Conservation (phyloP, 2,797 vertebrate species). For the Tokudaia tokunoshimensis region DNA sequence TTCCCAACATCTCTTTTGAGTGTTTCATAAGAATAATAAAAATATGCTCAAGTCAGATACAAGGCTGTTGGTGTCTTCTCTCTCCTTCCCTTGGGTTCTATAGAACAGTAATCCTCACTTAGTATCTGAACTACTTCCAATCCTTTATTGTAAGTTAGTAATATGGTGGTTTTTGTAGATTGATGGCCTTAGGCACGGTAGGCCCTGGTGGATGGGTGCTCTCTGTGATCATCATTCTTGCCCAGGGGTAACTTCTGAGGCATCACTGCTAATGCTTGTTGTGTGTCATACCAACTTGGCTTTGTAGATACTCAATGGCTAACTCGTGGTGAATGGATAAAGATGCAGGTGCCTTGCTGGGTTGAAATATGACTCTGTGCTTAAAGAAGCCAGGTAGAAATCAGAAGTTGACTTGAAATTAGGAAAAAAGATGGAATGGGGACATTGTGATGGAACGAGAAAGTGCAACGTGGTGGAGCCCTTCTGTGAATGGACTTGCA, state of each 20-base stretch:
- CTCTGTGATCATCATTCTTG: not conserved
- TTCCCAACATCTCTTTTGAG: not conserved
- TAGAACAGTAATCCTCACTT: not conserved
- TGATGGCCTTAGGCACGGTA: not conserved
- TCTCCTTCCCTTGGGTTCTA: not conserved
- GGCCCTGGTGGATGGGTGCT: not conserved
- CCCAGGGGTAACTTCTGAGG: not conserved
- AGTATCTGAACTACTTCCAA: not conserved
- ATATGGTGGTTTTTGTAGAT: not conserved
- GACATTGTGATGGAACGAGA: not conserved
- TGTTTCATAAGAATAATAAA: slow-evolving; percentile 54
- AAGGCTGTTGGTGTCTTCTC: not conserved
- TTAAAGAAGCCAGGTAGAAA: not conserved
- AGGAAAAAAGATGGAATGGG: not conserved
- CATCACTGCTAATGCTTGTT: not conserved
- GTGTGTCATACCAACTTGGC: not conserved
- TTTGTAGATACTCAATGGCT: not conserved
- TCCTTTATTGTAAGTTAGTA: not conserved
- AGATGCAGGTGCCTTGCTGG: not conserved
- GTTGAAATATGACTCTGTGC: not conserved
- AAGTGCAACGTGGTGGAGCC: not conserved
- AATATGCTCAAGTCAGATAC: slow-evolving; percentile 4
- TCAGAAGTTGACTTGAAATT: not conserved
- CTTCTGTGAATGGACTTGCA: not conserved
- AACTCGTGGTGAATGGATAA: not conserved